A percentile compares a stretch with the other conserved stretches of the same genome.
Evolutionary conservation across 2,888 invertebrate genomes (phyloP).

Genomic region (Chaitophorus viminalis): DNA sequence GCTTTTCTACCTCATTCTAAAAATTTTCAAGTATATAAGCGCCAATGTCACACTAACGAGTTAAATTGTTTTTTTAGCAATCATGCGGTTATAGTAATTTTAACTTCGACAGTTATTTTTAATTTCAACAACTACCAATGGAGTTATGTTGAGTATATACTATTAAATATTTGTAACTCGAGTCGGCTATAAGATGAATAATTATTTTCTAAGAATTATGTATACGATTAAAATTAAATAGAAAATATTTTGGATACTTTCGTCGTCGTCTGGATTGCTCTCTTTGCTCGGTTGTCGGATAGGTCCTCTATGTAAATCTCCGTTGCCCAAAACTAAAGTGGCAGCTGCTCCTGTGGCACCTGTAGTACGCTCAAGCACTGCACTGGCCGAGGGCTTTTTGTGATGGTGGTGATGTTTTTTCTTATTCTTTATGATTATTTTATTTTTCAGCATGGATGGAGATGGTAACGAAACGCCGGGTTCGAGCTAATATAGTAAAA

Average conservation of each 20-base stretch:
- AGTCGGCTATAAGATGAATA: no score
- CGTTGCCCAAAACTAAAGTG: constrained; percentile 72
- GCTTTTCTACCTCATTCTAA: no score
- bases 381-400: constrained; percentile 68
- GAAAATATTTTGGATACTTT: constrained; percentile 27
- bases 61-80: no score
- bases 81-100: no score
- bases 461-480: constrained; percentile 85
- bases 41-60: no score
- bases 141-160: no score
- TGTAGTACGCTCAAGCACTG: constrained; percentile 67
- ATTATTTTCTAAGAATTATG: no score
- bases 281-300: constrained; percentile 83
- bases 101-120: no score
- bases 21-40: no score
- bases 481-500: constrained; percentile 69
- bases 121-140: no score
- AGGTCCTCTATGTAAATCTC: constrained; percentile 72
- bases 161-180: no score
- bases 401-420: constrained; percentile 86
- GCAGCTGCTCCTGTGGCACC: constrained; percentile 71
- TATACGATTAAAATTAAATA: no score
- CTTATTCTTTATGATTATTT: constrained; percentile 97
- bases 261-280: constrained; percentile 72
- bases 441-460: constrained; percentile 82